These are phyloP conservation scores for Triplophysa yarkandensis DNA, from an alignment of 2,797 vertebrate species.

Conservation along the genomic window DNA sequence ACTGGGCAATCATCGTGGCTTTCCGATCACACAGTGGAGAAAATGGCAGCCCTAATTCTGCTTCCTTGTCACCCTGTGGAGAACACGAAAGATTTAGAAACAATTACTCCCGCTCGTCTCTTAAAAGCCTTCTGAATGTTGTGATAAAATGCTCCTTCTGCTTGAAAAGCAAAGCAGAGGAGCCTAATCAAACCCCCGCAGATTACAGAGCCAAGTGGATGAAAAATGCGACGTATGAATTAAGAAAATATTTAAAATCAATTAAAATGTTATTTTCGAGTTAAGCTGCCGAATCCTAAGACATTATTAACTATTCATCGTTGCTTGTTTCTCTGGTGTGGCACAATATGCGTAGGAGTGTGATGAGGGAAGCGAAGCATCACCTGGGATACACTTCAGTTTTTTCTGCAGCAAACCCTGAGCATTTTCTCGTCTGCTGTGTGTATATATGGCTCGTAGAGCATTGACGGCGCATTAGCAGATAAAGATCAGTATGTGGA, in stretches of 20 bases:
- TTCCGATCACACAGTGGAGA: slow-evolving; percentile 97
- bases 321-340: too few relatives aligned
- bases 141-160: not conserved
- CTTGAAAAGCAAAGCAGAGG: not conserved
- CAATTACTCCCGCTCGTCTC: not conserved
- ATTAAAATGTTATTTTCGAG: too few relatives aligned
- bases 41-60: slow-evolving; percentile 91
- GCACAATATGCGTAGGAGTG: too few relatives aligned
- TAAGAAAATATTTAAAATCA: not conserved
- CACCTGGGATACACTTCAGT: too few relatives aligned
- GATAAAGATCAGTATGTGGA: not conserved
- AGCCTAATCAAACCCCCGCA: not conserved
- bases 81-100: slow-evolving; percentile 31
- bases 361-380: too few relatives aligned
- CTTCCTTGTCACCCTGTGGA: slow-evolving; percentile 93
- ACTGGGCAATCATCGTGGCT: slow-evolving; percentile 96
- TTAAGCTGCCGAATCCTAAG: too few relatives aligned
- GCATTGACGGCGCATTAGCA: slow-evolving; percentile 3
- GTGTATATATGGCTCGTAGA: not conserved
- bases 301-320: too few relatives aligned
- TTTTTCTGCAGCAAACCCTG: not conserved
- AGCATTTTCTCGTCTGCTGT: slow-evolving; percentile 19
- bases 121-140: not conserved
- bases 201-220: not conserved
- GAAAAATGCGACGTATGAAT: not conserved